These are phyloP conservation scores for Sebastes elongatus DNA, from an alignment of 2,797 vertebrate genomes.

Conservation along the genomic window DNA sequence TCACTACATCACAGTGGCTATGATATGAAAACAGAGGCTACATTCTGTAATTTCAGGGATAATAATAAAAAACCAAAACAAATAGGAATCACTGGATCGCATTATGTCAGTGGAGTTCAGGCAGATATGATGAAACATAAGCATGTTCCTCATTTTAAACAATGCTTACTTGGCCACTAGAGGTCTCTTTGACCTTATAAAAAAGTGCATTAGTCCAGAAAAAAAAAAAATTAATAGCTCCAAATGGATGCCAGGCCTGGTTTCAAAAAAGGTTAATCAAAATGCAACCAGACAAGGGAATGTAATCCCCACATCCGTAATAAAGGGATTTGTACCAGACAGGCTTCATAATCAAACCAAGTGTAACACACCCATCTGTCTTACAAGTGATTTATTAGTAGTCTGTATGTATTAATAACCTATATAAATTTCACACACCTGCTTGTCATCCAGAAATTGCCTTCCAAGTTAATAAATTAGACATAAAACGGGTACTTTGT, in stretches of 20 bases:
- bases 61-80: not conserved
- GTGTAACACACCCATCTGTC: not conserved
- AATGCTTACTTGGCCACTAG: constrained; percentile 10
- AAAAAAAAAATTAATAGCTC: not conserved
- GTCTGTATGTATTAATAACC: not conserved
- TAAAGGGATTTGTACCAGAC: not conserved
- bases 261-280: not conserved
- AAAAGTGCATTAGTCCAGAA: not conserved
- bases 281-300: not conserved
- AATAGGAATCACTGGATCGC: not conserved
- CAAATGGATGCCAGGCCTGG: not conserved
- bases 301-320: not conserved
- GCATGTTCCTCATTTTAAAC: not conserved
- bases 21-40: not conserved
- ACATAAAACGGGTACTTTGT: not conserved
- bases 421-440: not conserved
- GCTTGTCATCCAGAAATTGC: not conserved
- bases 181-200: not conserved
- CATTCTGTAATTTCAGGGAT: not conserved
- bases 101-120: not conserved
- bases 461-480: not conserved
- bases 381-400: not conserved
- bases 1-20: not conserved
- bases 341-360: not conserved
- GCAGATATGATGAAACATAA: not conserved